Evolutionary conservation across 2,797 vertebrate genomes (phyloP).

Genomic region (Urosaurus nigricauda): DNA sequence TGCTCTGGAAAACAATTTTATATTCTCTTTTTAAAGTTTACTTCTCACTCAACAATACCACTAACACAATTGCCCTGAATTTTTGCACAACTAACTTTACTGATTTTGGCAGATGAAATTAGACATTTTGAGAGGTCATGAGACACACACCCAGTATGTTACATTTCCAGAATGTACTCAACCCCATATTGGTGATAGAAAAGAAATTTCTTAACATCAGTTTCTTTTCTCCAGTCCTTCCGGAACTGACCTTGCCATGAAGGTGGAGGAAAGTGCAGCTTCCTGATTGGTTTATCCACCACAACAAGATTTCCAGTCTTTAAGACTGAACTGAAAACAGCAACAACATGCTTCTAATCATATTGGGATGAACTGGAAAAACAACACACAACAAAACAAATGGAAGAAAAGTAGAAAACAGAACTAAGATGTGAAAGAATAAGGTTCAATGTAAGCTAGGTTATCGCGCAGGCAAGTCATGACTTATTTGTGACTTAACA

Average conservation of each 20-base stretch:
- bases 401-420: background rate
- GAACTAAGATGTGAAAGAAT: background rate
- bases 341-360: background rate
- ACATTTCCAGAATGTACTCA: background rate
- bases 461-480: background rate
- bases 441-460: background rate
- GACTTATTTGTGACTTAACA: background rate
- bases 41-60: background rate
- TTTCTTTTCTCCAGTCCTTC: background rate
- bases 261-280: background rate
- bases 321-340: background rate
- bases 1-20: slow-evolving; percentile 78
- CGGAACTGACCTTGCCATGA: background rate
- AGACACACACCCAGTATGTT: background rate
- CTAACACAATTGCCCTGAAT: background rate
- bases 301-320: background rate
- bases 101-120: background rate
- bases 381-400: background rate
- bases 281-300: background rate
- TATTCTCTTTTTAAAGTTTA: background rate
- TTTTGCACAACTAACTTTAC: background rate
- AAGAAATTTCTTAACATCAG: background rate
- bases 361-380: background rate
- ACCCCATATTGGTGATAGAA: background rate
- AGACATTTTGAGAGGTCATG: background rate